phyloP scores from a whole-genome alignment of 2,888 invertebrate genomes.

The Napeogenes inachia region DNA sequence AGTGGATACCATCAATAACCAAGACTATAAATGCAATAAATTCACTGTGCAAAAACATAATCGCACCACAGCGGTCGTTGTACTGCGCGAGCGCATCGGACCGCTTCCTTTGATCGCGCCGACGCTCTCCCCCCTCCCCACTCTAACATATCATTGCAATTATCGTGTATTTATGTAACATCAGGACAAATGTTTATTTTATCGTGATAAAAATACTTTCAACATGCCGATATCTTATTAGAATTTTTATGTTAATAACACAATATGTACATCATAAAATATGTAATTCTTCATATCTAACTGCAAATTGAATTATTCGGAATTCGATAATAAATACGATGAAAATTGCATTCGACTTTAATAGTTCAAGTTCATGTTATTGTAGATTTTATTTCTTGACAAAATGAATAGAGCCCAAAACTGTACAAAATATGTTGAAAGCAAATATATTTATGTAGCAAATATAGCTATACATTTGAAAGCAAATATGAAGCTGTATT shows the following conservation, averaged over 20 bases:
- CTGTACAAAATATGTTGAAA: no score
- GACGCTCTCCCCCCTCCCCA: constrained; percentile 13
- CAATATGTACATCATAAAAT: background rate
- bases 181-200: constrained; percentile 25
- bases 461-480: no score
- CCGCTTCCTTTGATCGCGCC: constrained; percentile 63
- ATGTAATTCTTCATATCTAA: no score
- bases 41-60: constrained; percentile 30
- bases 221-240: constrained; percentile 6
- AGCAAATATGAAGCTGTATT: no score
- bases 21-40: constrained; percentile 19
- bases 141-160: constrained; percentile 29
- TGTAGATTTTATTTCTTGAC: no score
- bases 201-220: constrained; percentile 17
- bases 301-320: no score
- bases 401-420: no score
- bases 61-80: constrained; percentile 41
- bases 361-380: no score
- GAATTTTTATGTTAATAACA: background rate
- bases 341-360: no score
- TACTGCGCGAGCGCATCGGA: constrained; percentile 55
- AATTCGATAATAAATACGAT: no score
- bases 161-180: constrained; percentile 28
- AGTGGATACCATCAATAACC: constrained; percentile 7
- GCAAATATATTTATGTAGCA: no score